phyloP scores from a whole-genome alignment of 2,888 invertebrate species.

The Syrista parreyssii region DNA sequence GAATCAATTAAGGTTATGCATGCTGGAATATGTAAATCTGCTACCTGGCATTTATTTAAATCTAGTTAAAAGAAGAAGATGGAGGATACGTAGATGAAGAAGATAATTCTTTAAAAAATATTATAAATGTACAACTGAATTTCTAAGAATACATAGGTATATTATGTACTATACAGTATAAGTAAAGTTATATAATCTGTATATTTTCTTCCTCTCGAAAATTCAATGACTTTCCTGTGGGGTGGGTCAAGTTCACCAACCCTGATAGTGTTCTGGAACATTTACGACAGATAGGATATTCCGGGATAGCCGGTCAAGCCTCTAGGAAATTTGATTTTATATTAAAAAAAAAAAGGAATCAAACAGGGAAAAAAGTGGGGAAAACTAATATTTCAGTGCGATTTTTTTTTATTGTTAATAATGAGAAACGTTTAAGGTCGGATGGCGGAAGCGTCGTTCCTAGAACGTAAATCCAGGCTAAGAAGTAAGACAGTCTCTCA shows the following conservation, averaged over 20 bases:
- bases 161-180: neutral
- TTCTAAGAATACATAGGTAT: neutral
- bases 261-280: neutral
- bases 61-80: neutral
- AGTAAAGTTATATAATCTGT: neutral
- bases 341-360: too few relatives aligned
- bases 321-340: neutral
- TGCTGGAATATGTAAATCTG: neutral
- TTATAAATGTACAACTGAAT: neutral
- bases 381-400: neutral
- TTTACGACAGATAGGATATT: neutral
- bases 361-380: too few relatives aligned
- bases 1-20: too few relatives aligned
- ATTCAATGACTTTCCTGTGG: neutral
- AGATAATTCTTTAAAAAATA: neutral
- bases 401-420: neutral
- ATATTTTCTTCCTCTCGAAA: neutral
- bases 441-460: neutral
- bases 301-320: neutral
- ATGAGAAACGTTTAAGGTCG: neutral
- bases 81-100: neutral
- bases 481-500: neutral
- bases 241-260: neutral
- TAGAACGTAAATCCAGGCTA: neutral
- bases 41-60: neutral